A percentile compares a stretch with the other conserved stretches of the same genome.
These are phyloP conservation scores for Ypsolopha scabrella DNA, from an alignment of 2,888 invertebrate species.

Conservation along the genomic window DNA sequence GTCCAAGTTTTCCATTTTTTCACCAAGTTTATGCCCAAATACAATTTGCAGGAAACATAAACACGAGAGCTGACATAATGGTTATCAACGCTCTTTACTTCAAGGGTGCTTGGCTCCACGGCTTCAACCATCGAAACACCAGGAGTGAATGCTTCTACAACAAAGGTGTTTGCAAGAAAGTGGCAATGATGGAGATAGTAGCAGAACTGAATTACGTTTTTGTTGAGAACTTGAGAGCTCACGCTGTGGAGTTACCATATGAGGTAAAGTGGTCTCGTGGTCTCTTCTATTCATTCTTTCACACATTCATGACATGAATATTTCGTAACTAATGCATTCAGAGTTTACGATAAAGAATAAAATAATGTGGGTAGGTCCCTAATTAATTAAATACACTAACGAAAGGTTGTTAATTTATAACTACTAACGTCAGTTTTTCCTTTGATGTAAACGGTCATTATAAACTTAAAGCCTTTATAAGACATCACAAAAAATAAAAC, in stretches of 20 bases:
- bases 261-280: conserved; percentile 49
- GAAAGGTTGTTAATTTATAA: no score
- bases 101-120: conserved; percentile 72
- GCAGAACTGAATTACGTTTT: conserved; percentile 69
- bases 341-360: not conserved
- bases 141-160: conserved; percentile 63
- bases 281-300: not conserved
- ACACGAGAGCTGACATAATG: conserved; percentile 58
- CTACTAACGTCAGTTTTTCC: no score
- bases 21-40: not conserved
- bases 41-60: conserved; percentile 44
- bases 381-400: no score
- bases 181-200: conserved; percentile 72
- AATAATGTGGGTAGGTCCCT: no score
- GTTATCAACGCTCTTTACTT: conserved; percentile 76
- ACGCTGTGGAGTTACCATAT: conserved; percentile 76
- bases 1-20: not conserved
- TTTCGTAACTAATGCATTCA: no score
- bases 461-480: no score
- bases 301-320: conserved; percentile 1
- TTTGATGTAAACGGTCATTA: no score
- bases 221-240: conserved; percentile 67
- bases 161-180: conserved; percentile 48
- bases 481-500: no score
- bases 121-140: conserved; percentile 67